Evolutionary conservation across 2,113 vertebrate species (phyloP), one percentile per base, ranked within the genome.

Genomic region (Epinephelus fuscoguttatus): DNA sequence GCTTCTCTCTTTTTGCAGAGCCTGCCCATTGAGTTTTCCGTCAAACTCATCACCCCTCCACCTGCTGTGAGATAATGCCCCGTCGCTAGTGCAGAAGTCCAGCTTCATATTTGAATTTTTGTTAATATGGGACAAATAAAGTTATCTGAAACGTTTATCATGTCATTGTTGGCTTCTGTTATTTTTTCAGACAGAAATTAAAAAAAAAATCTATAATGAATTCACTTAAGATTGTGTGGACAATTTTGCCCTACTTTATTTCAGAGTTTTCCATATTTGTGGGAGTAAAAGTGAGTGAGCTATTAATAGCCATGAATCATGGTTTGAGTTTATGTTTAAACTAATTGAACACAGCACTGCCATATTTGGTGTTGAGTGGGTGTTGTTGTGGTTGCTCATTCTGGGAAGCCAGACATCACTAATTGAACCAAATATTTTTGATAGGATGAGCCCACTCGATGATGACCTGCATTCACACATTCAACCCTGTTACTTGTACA

Each of bases 91-190:
- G 77, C 70, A 61, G 74, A 89, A 79, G 73, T 86, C 80, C 78
- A 81, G 19, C 73, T 84, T 90, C 73, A 80, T 76, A 70, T 89
- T 85, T 82, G 27, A 89, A 33, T 91, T 89, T 89, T 86, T 94
- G 92, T 95, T 92, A 89, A 92, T 94, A 94, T 94, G 93, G 82
- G 94, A 92, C 77, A 52, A 96, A 95, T 96, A 93, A 95, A 95
- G 88, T 84, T 84, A 78, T 78, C 78, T 57, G 57, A 57, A 72
- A 53, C n/a, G 25, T 72, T 45, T 15, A 1, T 56, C 2, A 12
- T 76, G 55, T 67, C 5, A 7, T 56, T 70, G 21, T 59, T 71
- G 1, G 2, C 6, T 37, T 7, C 21, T 50, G 12, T 62, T 30
- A 30, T 30, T 30, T 30, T 30, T 30, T 30, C 30, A 23, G 19